Conservation (phyloP, 1,140 invertebrate species). For the Brachionus manjavacas region DNA sequence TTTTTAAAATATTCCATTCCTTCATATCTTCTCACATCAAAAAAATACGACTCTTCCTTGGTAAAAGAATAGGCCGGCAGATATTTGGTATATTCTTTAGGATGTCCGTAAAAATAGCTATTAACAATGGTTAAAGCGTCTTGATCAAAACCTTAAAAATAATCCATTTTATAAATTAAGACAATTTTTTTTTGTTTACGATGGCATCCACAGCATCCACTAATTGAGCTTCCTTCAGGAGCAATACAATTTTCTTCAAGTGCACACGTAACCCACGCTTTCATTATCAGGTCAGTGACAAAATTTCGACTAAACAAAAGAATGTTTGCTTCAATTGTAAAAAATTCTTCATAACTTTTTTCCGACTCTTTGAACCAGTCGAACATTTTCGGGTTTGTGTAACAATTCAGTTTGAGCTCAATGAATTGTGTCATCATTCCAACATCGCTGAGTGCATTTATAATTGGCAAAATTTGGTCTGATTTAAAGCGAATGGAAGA, state of each 20-base stretch:
- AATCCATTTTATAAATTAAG: not conserved
- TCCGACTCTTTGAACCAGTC: not conserved
- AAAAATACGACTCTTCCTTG: conserved; percentile 26
- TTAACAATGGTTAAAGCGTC: conserved; percentile 16
- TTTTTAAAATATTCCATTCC: conserved; percentile 35
- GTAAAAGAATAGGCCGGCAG: conserved; percentile 33
- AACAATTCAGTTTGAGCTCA: conserved; percentile 17
- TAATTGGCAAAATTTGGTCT: not conserved
- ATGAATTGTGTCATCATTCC: conserved; percentile 38
- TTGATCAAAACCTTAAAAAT: conserved; percentile 35
- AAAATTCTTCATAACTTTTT: not conserved
- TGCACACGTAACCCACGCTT: conserved; percentile 41
- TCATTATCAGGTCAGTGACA: conserved; percentile 15
- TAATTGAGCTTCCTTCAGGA: not conserved
- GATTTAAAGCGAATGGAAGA: conserved; percentile 36
- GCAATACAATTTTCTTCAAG: conserved; percentile 29
- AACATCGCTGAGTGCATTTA: not conserved
- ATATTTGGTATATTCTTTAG: not conserved
- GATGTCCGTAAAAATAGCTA: conserved; percentile 34
- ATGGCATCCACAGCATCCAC: conserved; percentile 40
- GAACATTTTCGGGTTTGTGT: conserved; percentile 3
- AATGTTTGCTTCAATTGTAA: conserved; percentile 33
- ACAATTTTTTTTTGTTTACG: not conserved
- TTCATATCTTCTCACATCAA: conserved; percentile 27
- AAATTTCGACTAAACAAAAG: not conserved